A percentile compares a stretch with the other conserved stretches of the same genome.
These are phyloP conservation scores for Rotaria sp. DNA, from an alignment of 2,888 invertebrate species.

Conservation along the genomic window DNA sequence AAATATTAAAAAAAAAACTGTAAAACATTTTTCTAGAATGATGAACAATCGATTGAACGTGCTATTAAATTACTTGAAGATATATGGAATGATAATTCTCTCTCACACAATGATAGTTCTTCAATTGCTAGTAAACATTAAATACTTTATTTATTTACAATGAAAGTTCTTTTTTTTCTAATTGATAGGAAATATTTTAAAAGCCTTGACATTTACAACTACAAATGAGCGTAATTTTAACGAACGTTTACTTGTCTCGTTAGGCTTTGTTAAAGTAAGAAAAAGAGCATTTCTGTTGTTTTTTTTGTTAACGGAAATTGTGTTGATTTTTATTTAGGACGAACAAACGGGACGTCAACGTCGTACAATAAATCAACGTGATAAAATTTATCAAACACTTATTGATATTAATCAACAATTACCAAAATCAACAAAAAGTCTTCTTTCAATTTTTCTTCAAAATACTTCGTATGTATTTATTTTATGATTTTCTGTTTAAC, in stretches of 20 bases:
- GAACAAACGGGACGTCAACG: slow-evolving; percentile 14
- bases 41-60: slow-evolving; percentile 8
- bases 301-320: not conserved
- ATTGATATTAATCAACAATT: not conserved
- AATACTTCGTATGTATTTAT: not conserved
- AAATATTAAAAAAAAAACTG: too few species aligned
- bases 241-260: not conserved
- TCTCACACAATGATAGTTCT: not conserved
- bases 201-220: not conserved
- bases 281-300: not conserved
- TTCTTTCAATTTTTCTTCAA: not conserved
- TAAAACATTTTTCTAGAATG: not conserved
- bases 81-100: not conserved
- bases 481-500: not conserved
- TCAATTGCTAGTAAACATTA: not conserved
- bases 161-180: not conserved
- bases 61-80: not conserved
- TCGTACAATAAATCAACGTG: not conserved
- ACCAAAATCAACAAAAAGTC: slow-evolving; percentile 16
- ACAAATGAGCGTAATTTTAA: not conserved
- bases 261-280: slow-evolving; percentile 7
- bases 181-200: slow-evolving; percentile 13
- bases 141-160: not conserved
- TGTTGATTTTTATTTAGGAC: not conserved
- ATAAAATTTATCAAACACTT: not conserved